phyloP scores from a whole-genome alignment of 2,113 vertebrate genomes.

The Antechinus stuartii region DNA sequence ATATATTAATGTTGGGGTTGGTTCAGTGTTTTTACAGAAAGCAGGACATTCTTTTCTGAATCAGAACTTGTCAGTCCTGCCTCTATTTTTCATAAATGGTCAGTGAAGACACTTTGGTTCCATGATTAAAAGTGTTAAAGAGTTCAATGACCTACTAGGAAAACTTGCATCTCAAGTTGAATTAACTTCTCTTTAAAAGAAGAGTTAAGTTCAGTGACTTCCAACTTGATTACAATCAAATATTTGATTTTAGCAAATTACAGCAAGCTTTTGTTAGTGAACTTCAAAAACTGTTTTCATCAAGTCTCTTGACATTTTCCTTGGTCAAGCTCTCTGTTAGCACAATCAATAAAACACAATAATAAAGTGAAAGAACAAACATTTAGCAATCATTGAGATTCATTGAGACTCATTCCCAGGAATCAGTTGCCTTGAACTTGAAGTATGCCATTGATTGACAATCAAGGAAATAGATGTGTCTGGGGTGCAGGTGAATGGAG shows the following conservation, averaged over 20 bases:
- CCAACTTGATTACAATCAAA: constrained; percentile 48
- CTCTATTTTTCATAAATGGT: neutral
- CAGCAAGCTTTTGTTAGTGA: constrained; percentile 44
- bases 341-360: neutral
- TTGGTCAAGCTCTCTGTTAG: constrained; percentile 47
- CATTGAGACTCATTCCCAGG: neutral
- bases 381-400: neutral
- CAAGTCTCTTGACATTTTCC: constrained; percentile 46
- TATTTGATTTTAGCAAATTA: constrained; percentile 55
- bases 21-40: constrained; percentile 34
- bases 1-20: constrained; percentile 29
- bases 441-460: neutral
- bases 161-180: constrained; percentile 43
- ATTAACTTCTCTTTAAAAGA: constrained; percentile 64
- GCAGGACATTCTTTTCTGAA: constrained; percentile 38
- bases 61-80: constrained; percentile 37
- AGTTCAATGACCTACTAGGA: constrained; percentile 45
- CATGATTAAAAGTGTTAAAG: constrained; percentile 42
- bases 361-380: neutral
- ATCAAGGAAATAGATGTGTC: neutral
- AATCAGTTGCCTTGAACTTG: constrained; percentile 2
- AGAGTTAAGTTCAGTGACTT: constrained; percentile 59
- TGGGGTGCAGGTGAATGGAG: neutral
- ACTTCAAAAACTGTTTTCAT: constrained; percentile 35
- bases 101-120: neutral